Evolutionary conservation across 2,797 vertebrate genomes (phyloP), one percentile per base, ranked within the genome.

Genomic region (Sebastes jordani): DNA sequence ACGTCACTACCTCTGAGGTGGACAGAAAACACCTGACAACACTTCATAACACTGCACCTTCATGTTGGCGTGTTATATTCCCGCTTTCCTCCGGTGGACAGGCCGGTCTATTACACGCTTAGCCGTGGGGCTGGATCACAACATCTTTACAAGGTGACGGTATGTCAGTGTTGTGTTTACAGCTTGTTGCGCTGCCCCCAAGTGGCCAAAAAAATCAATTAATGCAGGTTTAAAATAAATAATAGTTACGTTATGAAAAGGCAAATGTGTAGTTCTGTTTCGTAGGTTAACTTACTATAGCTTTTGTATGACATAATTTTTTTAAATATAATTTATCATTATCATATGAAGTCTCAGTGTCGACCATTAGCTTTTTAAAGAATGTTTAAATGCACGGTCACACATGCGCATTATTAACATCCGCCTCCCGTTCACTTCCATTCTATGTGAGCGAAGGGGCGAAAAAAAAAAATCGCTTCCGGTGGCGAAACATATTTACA

Each of bases 21-120:
- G 0, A 49, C 3, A 0, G 42, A 49, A 49, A 49, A 49, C 42
- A 49, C 16, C 0, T 46, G 42, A 46, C 42, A 16, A 46, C 42
- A 46, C 42, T 46, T 46, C 42, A 46, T 46, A 18, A 46, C 42
- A 18, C 42, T 42, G 38, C 38, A 42, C 13, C 14, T 42, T 42
- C 38, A 42, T 42, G 14, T 16, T 42, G 38, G 6, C 38, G 13
- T 42, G 38, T 16, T 0, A 42, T 42, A 42, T 18, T 46, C 42
- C 6, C 42, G 16, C 16, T 46, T 46, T 46, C 42, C 16, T 18
- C 6, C 16, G 42, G 42, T 46, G 0, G 42, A 18, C 38, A 16
- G 38, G 38, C 14, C 0, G 38, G 38, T 46, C 14, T 46, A 46
- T 16, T 46, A 16, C 42, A 46, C 42, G 16, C 42, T 46, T 46